Evolutionary conservation across 2,113 vertebrate species (phyloP), one percentile per base, ranked within the genome.

Genomic region (Esox niger): DNA sequence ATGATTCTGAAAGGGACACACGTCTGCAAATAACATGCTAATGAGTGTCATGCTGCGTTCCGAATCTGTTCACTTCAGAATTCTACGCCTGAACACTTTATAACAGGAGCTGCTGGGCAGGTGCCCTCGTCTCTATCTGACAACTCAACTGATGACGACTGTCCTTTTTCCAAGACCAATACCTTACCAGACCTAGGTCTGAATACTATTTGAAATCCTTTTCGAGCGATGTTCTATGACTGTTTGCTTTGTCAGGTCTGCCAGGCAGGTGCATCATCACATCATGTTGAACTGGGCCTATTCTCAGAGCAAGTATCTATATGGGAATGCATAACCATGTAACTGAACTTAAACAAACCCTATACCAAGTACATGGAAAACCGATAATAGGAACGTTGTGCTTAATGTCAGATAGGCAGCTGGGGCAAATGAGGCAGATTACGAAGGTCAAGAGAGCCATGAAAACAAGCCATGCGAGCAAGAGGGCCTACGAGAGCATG

Each of bases 1-100:
- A 80, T 79, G 62, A 84, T 71, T 38, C 49, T 54, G 75, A 79
- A 86, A 69, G 75, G 82, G 77, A 75, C 56, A 68, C 64, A 66
- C 73, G 76, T 78, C 81, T 79, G 74, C 76, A 82, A 81, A 86
- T 81, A 43, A 71, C 70, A 79, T 79, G 77, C 77, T 82, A 88
- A 89, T 82, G 73, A 84, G 78, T 75, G 57, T 68, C 82, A 70
- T 46, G 57, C 80, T 79, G 84, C 55, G 80, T 66, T 75, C 78
- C 81, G 85, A 86, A 88, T 87, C 76, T 72, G 76, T 75, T 73
- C 69, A 68, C 66, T 43, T 81, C 84, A 73, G 62, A 83, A 80
- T 78, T 76, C 69, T 73, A 78, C 74, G 55, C 3, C 59, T 70
- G 77, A 72, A 64, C 47, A 26, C 20, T 35, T 26, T 55, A 57